A percentile compares a stretch with the other conserved stretches of the same genome.
phyloP scores from a whole-genome alignment of 92 coral and sea anemone genomes.

The Chrysogorgia sp. region DNA sequence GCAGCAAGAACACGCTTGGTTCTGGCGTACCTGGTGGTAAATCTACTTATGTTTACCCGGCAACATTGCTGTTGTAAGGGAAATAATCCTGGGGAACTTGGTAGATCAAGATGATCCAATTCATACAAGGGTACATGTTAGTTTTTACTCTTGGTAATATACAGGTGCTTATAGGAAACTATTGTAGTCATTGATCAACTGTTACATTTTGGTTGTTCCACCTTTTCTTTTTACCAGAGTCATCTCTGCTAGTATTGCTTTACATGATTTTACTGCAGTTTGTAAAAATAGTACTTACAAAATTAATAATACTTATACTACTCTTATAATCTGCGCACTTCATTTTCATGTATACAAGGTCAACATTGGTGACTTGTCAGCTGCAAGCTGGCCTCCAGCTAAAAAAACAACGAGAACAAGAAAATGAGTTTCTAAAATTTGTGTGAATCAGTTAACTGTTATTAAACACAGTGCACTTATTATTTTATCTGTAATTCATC shows the following conservation, averaged over 20 bases:
- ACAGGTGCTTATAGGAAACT: conserved; percentile 6
- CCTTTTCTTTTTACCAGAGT: no score
- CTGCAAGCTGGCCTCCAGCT: conserved; percentile 55
- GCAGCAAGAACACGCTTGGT: conserved; percentile 46
- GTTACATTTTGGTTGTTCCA: no score
- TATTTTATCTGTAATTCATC: no score
- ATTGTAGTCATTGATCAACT: no score
- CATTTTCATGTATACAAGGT: conserved; percentile 61
- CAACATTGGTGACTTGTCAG: conserved; percentile 58
- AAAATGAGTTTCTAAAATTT: no score
- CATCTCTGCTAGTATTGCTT: no score
- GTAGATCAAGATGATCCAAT: conserved; percentile 38
- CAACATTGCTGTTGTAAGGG: conserved; percentile 47
- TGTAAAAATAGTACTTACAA: no score
- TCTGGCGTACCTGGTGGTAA: not conserved
- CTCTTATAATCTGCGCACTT: not conserved
- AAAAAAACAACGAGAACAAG: not conserved
- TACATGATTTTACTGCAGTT: no score
- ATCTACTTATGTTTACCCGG: conserved; percentile 39
- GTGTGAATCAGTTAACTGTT: no score
- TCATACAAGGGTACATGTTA: conserved; percentile 15
- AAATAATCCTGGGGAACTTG: conserved; percentile 24
- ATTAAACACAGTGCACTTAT: no score
- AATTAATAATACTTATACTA: no score
- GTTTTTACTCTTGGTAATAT: not conserved